phyloP scores from a whole-genome alignment of 1,140 invertebrate genomes.

The Drosophila ficusphila region DNA sequence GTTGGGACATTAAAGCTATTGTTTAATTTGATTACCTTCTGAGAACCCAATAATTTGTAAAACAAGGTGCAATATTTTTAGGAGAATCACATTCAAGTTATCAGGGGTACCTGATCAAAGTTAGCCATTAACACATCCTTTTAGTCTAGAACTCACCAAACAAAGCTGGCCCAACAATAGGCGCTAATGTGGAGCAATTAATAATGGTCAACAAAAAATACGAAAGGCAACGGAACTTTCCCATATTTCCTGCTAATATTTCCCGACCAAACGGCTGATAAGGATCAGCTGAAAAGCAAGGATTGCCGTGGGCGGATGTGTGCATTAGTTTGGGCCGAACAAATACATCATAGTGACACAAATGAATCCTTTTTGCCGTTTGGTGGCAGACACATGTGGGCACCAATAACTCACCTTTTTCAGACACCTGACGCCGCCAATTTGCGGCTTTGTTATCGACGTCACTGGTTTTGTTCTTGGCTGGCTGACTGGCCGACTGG shows the following conservation, averaged over 20 bases:
- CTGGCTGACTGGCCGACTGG: neutral
- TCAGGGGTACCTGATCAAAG: conserved; percentile 49
- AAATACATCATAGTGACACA: conserved; percentile 70
- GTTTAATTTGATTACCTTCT: no score
- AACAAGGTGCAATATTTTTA: neutral
- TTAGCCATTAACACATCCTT: conserved; percentile 72
- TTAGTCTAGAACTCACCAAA: conserved; percentile 4
- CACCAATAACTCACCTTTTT: conserved; percentile 48
- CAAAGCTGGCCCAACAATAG: conserved; percentile 56
- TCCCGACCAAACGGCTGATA: conserved; percentile 51
- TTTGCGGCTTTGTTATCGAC: conserved; percentile 67
- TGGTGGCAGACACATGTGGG: conserved; percentile 9
- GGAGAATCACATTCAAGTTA: conserved; percentile 26
- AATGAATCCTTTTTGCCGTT: conserved; percentile 67
- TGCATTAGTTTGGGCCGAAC: conserved; percentile 50
- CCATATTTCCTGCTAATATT: conserved; percentile 65
- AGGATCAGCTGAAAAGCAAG: conserved; percentile 60
- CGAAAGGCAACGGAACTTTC: conserved; percentile 45
- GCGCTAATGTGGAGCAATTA: conserved; percentile 76
- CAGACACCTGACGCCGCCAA: conserved; percentile 65
- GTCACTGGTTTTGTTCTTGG: conserved; percentile 3
- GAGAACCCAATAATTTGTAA: no score
- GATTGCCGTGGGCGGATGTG: conserved; percentile 63
- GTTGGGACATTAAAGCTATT: no score
- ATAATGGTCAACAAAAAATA: conserved; percentile 54